phyloP scores from a whole-genome alignment of 2,888 invertebrate genomes.

The Reticulitermes lucifugus region DNA sequence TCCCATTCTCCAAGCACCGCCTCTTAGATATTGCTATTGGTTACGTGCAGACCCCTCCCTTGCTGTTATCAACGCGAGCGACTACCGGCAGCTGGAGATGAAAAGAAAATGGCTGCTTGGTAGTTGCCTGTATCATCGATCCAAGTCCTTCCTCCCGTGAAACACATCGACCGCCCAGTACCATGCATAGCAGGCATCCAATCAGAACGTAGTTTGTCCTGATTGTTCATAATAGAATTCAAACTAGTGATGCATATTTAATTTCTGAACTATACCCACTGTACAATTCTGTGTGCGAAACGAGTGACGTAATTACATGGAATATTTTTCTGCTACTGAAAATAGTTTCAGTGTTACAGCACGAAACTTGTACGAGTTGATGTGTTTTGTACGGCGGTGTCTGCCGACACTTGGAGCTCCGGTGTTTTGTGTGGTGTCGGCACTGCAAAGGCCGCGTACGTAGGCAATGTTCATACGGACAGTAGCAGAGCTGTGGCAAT shows the following conservation, averaged over 20 bases:
- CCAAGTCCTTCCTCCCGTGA: background rate
- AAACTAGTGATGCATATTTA: slow-evolving; percentile 1
- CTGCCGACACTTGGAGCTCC: no score
- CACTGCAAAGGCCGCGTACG: no score
- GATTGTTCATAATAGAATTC: background rate
- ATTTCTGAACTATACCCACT: slow-evolving; percentile 3
- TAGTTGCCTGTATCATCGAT: slow-evolving; percentile 33
- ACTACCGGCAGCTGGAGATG: slow-evolving; percentile 19
- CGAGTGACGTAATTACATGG: background rate
- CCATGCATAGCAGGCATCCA: background rate
- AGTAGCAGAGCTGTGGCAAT: no score
- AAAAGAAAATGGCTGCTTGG: slow-evolving; percentile 45
- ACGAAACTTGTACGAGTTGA: background rate
- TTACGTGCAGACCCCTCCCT: background rate
- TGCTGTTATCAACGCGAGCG: background rate
- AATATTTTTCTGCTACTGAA: background rate
- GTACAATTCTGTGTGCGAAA: background rate
- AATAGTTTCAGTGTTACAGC: background rate
- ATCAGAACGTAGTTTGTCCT: background rate
- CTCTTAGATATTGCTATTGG: slow-evolving; percentile 17
- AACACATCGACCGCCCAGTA: background rate
- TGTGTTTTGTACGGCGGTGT: no score
- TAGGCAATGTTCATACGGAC: no score
- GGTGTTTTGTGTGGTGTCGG: no score
- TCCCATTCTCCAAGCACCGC: background rate